Evolutionary conservation across 1,140 invertebrate species (phyloP), one percentile per base, ranked within the genome.

Genomic region (Caenorhabditis elegans): DNA sequence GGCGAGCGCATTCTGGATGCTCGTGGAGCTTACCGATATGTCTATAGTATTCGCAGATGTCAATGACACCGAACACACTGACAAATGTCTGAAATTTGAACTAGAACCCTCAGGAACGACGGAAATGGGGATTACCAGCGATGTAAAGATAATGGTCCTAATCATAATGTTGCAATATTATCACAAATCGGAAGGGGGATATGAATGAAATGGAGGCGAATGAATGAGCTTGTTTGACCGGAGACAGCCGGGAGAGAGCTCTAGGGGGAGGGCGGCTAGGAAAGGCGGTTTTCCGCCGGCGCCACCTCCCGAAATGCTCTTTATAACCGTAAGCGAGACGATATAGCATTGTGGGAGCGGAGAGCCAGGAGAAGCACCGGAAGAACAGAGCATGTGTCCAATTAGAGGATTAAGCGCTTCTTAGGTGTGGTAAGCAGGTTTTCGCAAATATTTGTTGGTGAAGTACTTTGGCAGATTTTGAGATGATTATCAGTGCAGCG

Each of bases 11-110:
- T 43, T 85, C 84, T 24, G 84, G 84, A 82, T 85, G 84, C 51
- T 85, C 83, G 51, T 80, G 46, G 3, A 85, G 49, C 48, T 78
- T 85, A 24, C 83, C 84, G 34, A 85, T 80, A 5, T 55, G 47
- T 28, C 75, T 46, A 49, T 75, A 85, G 70, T 85, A 85, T n/a
- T 85, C 83, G 77, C 84, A 85, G 17, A 77, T 82, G 36, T 84
- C 83, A 47, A 82, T 47, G 55, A 55, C 78, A 46, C 60, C 60
- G 10, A 70, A 70, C 17, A 70, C 60, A 70, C 60, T 70, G 60
- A 70, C 60, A 70, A 70, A 70, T 8, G 60, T 70, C 60, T 70
- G n/a, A 22, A 70, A 70, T 22, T 19, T 70, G 5, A 4, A 39
- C 1, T 2, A 13, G 22, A 24, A 5, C 24, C 6, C 0, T 8